Evolutionary conservation across 2,797 vertebrate genomes (phyloP).

Genomic region (Sylvilagus floridanus): DNA sequence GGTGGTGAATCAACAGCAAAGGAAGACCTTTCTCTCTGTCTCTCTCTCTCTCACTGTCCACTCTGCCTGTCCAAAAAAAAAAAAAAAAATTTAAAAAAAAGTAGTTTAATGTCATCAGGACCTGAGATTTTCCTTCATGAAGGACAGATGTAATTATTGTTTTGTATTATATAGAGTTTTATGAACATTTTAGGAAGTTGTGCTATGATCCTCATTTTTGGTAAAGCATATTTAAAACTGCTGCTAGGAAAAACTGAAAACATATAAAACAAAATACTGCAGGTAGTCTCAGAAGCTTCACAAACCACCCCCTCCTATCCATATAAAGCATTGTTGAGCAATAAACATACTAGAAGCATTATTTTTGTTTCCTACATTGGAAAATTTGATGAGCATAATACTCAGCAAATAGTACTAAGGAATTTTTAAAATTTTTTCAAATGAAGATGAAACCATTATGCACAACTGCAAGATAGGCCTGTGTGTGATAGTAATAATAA

Average conservation of each 20-base stretch:
- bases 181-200: background rate
- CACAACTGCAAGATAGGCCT: background rate
- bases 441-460: background rate
- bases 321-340: background rate
- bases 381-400: background rate
- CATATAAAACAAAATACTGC: background rate
- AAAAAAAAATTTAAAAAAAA: background rate
- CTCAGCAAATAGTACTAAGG: background rate
- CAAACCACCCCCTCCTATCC: background rate
- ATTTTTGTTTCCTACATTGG: background rate
- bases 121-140: background rate
- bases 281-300: background rate
- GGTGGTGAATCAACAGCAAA: too few relatives aligned
- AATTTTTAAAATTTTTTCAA: background rate
- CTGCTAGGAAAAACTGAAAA: background rate
- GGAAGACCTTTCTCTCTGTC: too few relatives aligned
- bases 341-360: background rate
- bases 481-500: background rate
- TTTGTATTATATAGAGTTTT: background rate
- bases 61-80: background rate
- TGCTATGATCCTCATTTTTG: background rate
- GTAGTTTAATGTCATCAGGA: background rate
- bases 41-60: too few relatives aligned
- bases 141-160: background rate
- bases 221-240: background rate